Percentiles rank a stretch among this genome's conserved stretches.
These are phyloP conservation scores for Platysteira castanea DNA, from an alignment of 2,113 vertebrate species.

Conservation along the genomic window DNA sequence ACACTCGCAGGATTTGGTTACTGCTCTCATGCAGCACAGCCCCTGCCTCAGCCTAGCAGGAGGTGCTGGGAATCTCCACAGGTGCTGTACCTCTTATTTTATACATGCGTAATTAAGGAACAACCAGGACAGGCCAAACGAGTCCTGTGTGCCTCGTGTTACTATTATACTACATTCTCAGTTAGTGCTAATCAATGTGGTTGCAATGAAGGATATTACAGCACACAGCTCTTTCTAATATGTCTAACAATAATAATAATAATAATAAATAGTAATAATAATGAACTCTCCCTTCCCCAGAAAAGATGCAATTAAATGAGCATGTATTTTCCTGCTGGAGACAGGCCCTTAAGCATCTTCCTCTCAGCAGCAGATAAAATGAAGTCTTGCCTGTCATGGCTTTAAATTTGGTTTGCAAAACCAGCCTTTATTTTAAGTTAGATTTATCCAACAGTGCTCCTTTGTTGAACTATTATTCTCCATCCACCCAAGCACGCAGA, in stretches of 20 bases:
- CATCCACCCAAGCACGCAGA: neutral
- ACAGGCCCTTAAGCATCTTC: neutral
- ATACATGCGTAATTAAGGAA: neutral
- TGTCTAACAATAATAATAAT: neutral
- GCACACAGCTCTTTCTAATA: neutral
- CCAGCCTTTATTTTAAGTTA: neutral
- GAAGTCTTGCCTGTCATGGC: neutral
- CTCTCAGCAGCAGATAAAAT: slow-evolving; percentile 22
- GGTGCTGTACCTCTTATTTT: slow-evolving; percentile 26
- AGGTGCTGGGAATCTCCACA: slow-evolving; percentile 48
- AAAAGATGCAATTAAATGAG: slow-evolving; percentile 10
- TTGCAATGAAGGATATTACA: slow-evolving; percentile 16
- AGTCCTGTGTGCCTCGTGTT: neutral
- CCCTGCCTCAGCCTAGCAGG: neutral
- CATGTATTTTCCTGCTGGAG: neutral
- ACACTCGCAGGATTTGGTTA: slow-evolving; percentile 62
- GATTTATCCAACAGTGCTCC: neutral
- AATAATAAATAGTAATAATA: neutral
- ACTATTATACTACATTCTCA: neutral
- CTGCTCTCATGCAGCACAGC: neutral
- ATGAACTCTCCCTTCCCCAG: neutral
- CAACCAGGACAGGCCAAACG: slow-evolving; percentile 30
- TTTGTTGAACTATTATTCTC: neutral
- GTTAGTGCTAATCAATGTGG: slow-evolving; percentile 35
- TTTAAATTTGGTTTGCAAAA: slow-evolving; percentile 5